Evolutionary conservation across 53 echinoderm and acorn worm species (phyloP), one percentile per base, ranked within the genome.

Genomic region (Apostichopus leukothele): DNA sequence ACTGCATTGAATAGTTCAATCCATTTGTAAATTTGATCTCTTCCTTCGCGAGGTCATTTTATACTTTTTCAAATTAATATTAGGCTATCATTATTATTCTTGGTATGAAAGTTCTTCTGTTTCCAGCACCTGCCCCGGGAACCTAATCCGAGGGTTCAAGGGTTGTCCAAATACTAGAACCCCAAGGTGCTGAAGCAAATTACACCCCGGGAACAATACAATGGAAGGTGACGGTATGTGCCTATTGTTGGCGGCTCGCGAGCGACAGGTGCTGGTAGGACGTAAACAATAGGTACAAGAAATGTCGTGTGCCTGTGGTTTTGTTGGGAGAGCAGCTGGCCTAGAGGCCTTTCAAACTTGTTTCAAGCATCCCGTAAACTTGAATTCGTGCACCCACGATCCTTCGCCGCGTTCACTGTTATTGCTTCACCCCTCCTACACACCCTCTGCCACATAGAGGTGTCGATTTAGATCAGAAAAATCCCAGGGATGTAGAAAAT

Each of bases 281-380:
- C 9, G 25, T 51, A 60, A 59, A 86, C 86, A 86, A 86, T 86
- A 86, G 71, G 86, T 18, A 51, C 61, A 61, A 86, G 86, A 22
- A 18, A 23, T 60, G 86, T 86, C 86, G 86, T 86, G 86, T 86
- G 86, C 86, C 86, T 86, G 86, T 51, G 86, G 86, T 86, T 83
- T 77, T 81, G 81, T 81, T 81, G 55, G 18, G 81, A 71, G 54
- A 53, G 59, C 81, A 81, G 81, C 81, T 81, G 81, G 81, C 59
- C 53, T 81, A 20, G 20, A 81, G 60, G 21, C 59, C 51, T 81
- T 81, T 59, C 20, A 71, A 71, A 71, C n/a, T 16, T 71, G 71
- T 71, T 71, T 19, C 71, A 71, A 71, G 71, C 81, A 81, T 14
- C 81, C 81, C 79, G 25, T 25, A 77, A 50, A 77, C 16, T 77